Base-by-base conservation (phyloP, 2,113 vertebrate species). In the Tonatia bakeri region DNA sequence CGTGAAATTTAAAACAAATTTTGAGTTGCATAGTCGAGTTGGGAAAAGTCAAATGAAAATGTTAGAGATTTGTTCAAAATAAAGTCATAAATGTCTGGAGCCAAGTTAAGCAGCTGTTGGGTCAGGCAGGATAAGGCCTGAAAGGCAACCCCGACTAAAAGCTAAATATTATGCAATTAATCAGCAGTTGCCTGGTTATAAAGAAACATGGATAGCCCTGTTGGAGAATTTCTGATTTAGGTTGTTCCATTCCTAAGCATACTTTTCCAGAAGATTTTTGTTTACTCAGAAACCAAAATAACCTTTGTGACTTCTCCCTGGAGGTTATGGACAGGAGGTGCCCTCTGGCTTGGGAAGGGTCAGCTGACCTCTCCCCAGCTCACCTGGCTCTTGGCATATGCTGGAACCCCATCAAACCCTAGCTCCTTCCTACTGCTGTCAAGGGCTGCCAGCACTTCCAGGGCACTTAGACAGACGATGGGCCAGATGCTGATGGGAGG, bases 1-100 rank as follows among this genome's bases (percentile, higher is more conserved):
- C 90, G 54, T 98, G 98, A 99, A 99, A 98, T 98, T 98, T 98
- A 98, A 99, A 99, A 98, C 98, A 98, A 99, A 98, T 98, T 98
- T 98, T 98, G 96, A 98, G 95, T 94, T 96, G 96, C 92, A 96
- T 97, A 97, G 97, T 94, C 20, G 91, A 98, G 97, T 98, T 98
- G 97, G 97, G 97, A 98, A 98, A 98, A 98, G 98, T 97, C 91
- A 98, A 98, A 98, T 97, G 98, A 98, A 98, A 98, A 98, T 96
- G 98, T 98, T 98, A 92, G 97, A 98, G 98, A 98, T 98, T 98
- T 98, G 98, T 98, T 98, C 97, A 98, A 98, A 99, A 98, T 99
- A 99, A 98, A 99, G 98, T 98, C 98, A 98, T 98, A 98, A 98
- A 98, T 97, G 91, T 91, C 83, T 91, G 0, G 79, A 98, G 98